Conservation (phyloP, 2,113 vertebrate species). For the Zootoca vivipara region DNA sequence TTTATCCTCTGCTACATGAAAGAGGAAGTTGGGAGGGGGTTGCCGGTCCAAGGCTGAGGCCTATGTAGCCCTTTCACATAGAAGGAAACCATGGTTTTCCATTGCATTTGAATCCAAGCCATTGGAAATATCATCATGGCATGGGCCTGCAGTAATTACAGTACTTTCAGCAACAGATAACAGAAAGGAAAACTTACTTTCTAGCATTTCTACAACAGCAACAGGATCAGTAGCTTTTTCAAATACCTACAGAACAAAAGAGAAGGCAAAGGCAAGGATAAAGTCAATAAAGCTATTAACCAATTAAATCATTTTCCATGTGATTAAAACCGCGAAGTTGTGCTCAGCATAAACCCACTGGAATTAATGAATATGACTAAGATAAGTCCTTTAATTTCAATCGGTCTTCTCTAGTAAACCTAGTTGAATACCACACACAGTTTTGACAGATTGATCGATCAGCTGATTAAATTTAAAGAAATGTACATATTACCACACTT, state of each 20-base stretch:
- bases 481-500: background rate
- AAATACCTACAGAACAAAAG: conserved; percentile 74
- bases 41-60: background rate
- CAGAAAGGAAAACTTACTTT: conserved; percentile 70
- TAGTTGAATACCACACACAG: too few relatives aligned
- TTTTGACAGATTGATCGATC: too few relatives aligned
- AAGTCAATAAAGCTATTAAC: background rate
- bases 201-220: conserved; percentile 77
- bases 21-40: background rate
- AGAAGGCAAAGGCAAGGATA: background rate
- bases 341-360: background rate
- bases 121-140: background rate
- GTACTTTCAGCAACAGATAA: background rate
- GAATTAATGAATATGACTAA: too few relatives aligned
- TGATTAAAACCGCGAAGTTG: background rate
- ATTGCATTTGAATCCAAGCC: background rate
- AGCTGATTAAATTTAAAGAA: background rate
- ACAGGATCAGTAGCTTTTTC: conserved; percentile 76
- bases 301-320: background rate
- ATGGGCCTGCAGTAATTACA: background rate
- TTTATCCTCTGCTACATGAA: background rate
- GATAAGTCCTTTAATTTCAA: too few relatives aligned
- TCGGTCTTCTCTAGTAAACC: too few relatives aligned
- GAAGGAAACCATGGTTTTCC: background rate
- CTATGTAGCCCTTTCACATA: background rate